Conservation (phyloP, 1,140 invertebrate genomes). For the Zaprionus gabonicus region DNA sequence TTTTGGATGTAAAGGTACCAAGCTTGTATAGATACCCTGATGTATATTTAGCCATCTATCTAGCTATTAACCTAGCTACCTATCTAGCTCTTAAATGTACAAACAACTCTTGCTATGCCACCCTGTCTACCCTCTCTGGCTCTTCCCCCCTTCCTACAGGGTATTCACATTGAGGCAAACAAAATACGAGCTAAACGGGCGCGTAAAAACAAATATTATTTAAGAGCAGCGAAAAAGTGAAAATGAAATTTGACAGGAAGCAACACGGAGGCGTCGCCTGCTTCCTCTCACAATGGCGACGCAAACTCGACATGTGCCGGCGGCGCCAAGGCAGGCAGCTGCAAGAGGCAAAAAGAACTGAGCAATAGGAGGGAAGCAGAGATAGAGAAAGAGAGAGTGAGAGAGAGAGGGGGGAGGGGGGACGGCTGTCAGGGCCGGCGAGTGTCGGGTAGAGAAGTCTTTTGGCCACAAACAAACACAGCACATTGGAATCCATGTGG, state of each 20-base stretch:
- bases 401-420: too few relatives aligned
- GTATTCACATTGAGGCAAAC: constrained; percentile 1
- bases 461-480: constrained; percentile 32
- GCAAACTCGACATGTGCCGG: constrained; percentile 28
- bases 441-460: constrained; percentile 14
- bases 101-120: neutral
- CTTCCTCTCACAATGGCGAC: constrained; percentile 16
- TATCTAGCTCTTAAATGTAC: neutral
- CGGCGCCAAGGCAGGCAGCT: constrained; percentile 1
- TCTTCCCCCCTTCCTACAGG: neutral
- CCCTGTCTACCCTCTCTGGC: neutral
- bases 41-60: too few relatives aligned
- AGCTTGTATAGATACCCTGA: too few relatives aligned
- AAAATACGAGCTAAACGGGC: constrained; percentile 10
- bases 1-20: too few relatives aligned
- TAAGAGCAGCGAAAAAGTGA: constrained; percentile 44
- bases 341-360: neutral
- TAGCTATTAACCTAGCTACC: too few relatives aligned
- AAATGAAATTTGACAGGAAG: constrained; percentile 61
- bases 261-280: constrained; percentile 19
- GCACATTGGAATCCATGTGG: constrained; percentile 27
- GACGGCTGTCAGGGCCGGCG: neutral
- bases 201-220: constrained; percentile 41
- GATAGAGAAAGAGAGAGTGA: neutral
- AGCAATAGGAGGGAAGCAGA: neutral